Percentiles rank a stretch among this genome's conserved stretches.
These are phyloP conservation scores for Keiferia lycopersicella DNA, from an alignment of 2,888 invertebrate species.

Conservation along the genomic window DNA sequence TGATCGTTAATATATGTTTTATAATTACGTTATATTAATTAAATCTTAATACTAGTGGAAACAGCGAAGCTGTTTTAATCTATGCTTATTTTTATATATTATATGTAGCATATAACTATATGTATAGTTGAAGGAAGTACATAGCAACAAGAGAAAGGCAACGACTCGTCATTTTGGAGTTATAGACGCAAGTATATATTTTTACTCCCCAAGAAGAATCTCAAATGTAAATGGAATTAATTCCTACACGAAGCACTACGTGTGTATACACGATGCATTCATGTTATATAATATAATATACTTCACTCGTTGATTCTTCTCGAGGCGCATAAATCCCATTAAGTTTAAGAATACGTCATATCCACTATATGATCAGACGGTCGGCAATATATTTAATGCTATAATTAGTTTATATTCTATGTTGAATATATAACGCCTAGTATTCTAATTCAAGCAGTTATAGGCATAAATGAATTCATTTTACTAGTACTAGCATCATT, in stretches of 20 bases:
- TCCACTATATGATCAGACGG: conserved; percentile 38
- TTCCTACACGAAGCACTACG: neutral
- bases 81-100: conserved; percentile 38
- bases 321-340: conserved; percentile 14
- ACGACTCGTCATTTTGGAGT: conserved; percentile 42
- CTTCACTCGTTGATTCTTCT: neutral
- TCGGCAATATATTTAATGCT: conserved; percentile 35
- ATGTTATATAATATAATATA: conserved; percentile 10
- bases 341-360: conserved; percentile 27
- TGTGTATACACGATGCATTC: conserved; percentile 6
- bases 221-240: neutral
- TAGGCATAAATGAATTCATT: conserved; percentile 60
- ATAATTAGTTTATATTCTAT: conserved; percentile 42
- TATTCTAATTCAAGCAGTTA: conserved; percentile 59
- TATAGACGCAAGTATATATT: conserved; percentile 12
- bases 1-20: conserved; percentile 27
- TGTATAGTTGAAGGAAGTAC: conserved; percentile 61
- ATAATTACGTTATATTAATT: conserved; percentile 30
- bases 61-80: conserved; percentile 50
- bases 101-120: conserved; percentile 46
- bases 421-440: conserved; percentile 56
- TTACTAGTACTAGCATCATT: conserved; percentile 57
- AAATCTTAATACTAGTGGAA: conserved; percentile 45
- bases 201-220: conserved; percentile 8
- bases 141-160: conserved; percentile 65